Evolutionary conservation across 2,888 invertebrate species (phyloP).

Genomic region (Pachycephus smyrnensis): DNA sequence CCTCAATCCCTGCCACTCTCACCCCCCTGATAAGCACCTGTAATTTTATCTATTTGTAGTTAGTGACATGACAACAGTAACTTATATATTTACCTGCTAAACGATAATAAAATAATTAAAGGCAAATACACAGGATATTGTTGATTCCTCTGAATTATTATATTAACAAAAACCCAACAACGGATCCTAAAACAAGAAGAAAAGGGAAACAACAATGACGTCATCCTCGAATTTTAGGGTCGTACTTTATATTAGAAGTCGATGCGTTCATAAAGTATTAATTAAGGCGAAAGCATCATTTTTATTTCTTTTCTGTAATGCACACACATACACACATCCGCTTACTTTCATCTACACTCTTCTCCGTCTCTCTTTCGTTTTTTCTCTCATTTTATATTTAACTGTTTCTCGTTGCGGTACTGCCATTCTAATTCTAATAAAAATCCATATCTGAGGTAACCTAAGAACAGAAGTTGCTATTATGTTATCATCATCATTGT

Average conservation of each 20-base stretch:
- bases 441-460: not conserved
- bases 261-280: not conserved
- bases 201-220: not conserved
- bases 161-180: not conserved
- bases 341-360: not conserved
- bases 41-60: slow-evolving; percentile 61
- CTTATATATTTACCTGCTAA: slow-evolving; percentile 60
- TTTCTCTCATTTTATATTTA: not conserved
- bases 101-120: slow-evolving; percentile 55
- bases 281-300: not conserved
- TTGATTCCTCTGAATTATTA: not conserved
- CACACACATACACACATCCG: not conserved
- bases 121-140: slow-evolving; percentile 24
- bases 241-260: not conserved
- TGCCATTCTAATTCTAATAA: not conserved
- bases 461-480: not conserved
- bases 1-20: not conserved
- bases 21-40: slow-evolving; percentile 46
- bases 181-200: not conserved
- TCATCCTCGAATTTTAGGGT: not conserved
- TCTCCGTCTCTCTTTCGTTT: not conserved
- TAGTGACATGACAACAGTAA: slow-evolving; percentile 61
- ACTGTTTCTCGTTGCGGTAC: not conserved
- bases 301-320: not conserved
- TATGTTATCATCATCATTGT: not conserved